phyloP scores from a whole-genome alignment of 1,140 invertebrate species.

The Listronotus bonariensis region DNA sequence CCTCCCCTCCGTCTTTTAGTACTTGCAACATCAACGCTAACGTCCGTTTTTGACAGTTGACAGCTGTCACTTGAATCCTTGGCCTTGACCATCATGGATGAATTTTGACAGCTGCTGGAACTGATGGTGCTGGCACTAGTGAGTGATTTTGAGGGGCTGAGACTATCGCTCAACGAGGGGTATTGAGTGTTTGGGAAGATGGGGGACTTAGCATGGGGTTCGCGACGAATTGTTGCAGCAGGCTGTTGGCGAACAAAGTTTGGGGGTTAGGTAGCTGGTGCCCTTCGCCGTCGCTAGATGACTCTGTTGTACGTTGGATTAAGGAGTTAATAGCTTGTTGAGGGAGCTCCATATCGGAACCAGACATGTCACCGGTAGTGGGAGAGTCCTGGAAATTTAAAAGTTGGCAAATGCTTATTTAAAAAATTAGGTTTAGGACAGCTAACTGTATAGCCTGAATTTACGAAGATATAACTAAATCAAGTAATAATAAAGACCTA shows the following conservation, averaged over 20 bases:
- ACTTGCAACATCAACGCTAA: conserved; percentile 52
- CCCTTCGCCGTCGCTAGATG: conserved; percentile 65
- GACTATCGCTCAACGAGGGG: conserved; percentile 17
- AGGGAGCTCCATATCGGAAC: conserved; percentile 72
- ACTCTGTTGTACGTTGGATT: conserved; percentile 67
- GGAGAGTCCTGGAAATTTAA: conserved; percentile 38
- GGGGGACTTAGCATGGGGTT: conserved; percentile 55
- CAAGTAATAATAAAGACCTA: no score
- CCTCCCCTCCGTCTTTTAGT: conserved; percentile 66
- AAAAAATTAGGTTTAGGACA: no score
- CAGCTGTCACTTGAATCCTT: conserved; percentile 3
- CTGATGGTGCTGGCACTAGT: conserved; percentile 5
- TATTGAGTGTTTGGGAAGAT: background rate
- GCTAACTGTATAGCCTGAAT: no score
- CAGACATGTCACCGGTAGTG: conserved; percentile 60
- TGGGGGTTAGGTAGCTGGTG: conserved; percentile 50
- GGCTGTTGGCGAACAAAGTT: conserved; percentile 55
- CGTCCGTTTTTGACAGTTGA: background rate
- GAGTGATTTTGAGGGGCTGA: conserved; percentile 17
- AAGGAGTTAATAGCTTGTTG: conserved; percentile 70
- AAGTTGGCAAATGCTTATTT: no score
- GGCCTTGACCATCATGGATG: background rate
- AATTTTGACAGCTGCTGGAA: conserved; percentile 6
- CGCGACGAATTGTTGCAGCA: conserved; percentile 66
- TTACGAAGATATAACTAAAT: no score